Conservation (phyloP, 2,113 vertebrate genomes). For the Hippopotamus amphibius region DNA sequence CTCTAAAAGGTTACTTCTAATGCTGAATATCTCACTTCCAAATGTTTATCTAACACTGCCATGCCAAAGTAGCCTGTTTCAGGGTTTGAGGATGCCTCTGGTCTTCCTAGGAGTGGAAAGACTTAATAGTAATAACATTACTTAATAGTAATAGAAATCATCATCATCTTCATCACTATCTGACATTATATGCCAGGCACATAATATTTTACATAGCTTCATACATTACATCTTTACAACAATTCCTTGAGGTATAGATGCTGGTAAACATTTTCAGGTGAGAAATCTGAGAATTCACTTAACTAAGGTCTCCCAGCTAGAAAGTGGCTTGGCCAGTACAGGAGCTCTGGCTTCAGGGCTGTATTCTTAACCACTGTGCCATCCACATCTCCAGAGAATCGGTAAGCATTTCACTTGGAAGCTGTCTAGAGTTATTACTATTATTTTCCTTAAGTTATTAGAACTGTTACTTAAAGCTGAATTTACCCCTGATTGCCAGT, state of each 20-base stretch:
- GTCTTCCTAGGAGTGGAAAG: neutral
- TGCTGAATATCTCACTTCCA: slow-evolving; percentile 28
- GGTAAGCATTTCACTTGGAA: slow-evolving; percentile 54
- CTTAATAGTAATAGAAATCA: slow-evolving; percentile 40
- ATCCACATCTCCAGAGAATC: slow-evolving; percentile 8
- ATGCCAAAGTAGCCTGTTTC: neutral
- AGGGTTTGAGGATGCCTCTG: neutral
- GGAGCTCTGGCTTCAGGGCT: neutral
- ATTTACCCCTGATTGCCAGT: neutral
- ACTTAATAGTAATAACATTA: slow-evolving; percentile 42
- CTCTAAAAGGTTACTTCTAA: slow-evolving; percentile 9
- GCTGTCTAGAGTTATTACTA: too few species aligned
- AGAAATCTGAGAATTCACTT: slow-evolving; percentile 60
- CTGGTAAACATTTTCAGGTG: slow-evolving; percentile 59
- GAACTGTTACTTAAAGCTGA: slow-evolving; percentile 41
- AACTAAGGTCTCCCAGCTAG: slow-evolving; percentile 2
- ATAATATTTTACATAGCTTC: slow-evolving; percentile 38
- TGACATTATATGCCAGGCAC: neutral
- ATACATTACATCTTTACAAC: neutral
- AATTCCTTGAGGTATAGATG: slow-evolving; percentile 49
- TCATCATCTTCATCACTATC: slow-evolving; percentile 41
- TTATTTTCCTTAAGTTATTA: slow-evolving; percentile 46
- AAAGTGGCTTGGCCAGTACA: slow-evolving; percentile 15
- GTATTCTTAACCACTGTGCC: neutral
- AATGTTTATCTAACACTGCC: slow-evolving; percentile 5